These are phyloP conservation scores for Garra rufa DNA, from an alignment of 2,113 vertebrate genomes.

Conservation along the genomic window DNA sequence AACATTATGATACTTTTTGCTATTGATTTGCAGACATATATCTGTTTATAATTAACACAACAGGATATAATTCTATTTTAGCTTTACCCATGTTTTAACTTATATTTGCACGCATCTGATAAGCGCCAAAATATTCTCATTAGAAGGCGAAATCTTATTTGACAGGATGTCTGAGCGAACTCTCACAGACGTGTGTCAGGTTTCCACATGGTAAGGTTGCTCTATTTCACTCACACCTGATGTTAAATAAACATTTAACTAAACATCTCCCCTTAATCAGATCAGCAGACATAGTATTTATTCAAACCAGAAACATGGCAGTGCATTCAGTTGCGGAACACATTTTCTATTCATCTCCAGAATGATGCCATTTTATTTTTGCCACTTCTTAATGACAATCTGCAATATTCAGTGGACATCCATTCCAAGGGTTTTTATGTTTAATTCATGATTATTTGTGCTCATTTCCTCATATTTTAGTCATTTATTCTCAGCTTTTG, in stretches of 20 bases:
- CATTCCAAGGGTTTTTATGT: constrained; percentile 2
- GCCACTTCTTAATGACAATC: constrained; percentile 1
- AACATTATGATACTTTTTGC: neutral
- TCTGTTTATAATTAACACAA: neutral
- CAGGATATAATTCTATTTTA: too few relatives aligned
- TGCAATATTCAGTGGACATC: constrained; percentile 12
- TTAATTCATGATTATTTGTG: constrained; percentile 6
- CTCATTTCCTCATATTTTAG: constrained; percentile 1
- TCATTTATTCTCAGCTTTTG: constrained; percentile 11
- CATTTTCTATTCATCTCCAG: constrained; percentile 3
- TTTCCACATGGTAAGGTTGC: neutral
- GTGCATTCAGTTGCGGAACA: neutral
- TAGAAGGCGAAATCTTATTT: neutral
- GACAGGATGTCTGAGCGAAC: neutral
- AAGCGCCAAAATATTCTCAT: too few relatives aligned
- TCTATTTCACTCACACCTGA: neutral
- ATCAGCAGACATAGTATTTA: neutral
- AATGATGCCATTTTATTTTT: neutral
- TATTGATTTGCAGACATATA: neutral
- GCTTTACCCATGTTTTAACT: too few relatives aligned
- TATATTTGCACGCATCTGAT: too few relatives aligned
- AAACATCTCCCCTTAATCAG: neutral
- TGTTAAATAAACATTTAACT: neutral
- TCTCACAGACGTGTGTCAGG: neutral
- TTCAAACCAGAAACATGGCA: neutral